Conservation (phyloP, 2,888 invertebrate species). For the Ennomos quercinarius region DNA sequence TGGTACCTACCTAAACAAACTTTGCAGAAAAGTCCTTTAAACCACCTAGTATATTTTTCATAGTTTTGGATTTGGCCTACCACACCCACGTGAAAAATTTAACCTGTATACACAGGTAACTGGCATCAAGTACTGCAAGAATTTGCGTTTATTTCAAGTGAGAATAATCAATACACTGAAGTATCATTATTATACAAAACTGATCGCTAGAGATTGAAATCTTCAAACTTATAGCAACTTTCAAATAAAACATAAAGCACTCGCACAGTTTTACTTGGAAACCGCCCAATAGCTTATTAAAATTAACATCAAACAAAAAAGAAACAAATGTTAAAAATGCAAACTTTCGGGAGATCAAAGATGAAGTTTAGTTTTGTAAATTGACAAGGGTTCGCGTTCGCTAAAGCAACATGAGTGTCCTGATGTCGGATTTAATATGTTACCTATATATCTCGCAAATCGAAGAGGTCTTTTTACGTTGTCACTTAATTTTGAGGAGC, state of each 20-base stretch:
- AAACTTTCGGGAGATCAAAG: slow-evolving; percentile 17
- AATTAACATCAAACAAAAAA: slow-evolving; percentile 15
- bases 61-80: too few relatives aligned
- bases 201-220: slow-evolving; percentile 7
- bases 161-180: too few relatives aligned
- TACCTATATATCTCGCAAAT: slow-evolving; percentile 31
- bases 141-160: too few relatives aligned
- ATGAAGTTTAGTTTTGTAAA: slow-evolving; percentile 12
- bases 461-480: slow-evolving; percentile 59
- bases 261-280: slow-evolving; percentile 19
- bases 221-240: slow-evolving; percentile 3
- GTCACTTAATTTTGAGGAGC: slow-evolving; percentile 63
- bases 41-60: too few relatives aligned
- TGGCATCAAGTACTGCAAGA: too few relatives aligned
- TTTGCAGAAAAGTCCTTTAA: too few relatives aligned
- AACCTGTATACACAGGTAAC: too few relatives aligned
- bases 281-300: slow-evolving; percentile 16
- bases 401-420: slow-evolving; percentile 8
- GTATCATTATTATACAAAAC: not conserved
- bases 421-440: slow-evolving; percentile 14
- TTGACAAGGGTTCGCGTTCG: slow-evolving; percentile 38
- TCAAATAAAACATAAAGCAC: slow-evolving; percentile 14
- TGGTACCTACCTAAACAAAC: too few relatives aligned
- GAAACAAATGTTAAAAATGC: slow-evolving; percentile 10
- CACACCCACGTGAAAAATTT: too few relatives aligned